Evolutionary conservation across 35 echinoderm and acorn worm genomes (phyloP).

Genomic region (Chiridota heheva): DNA sequence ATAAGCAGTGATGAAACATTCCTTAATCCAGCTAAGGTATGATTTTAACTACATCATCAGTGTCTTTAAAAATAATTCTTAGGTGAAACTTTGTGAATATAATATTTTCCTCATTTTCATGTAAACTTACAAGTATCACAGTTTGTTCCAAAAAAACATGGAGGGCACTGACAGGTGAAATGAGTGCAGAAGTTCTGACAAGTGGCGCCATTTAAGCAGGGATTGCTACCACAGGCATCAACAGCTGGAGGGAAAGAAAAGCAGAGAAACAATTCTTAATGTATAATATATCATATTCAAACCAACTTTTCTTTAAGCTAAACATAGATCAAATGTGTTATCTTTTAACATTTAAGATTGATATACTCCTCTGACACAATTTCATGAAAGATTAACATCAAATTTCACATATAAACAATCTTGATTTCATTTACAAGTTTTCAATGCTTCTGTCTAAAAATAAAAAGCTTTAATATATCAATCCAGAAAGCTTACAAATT

Average conservation of each 20-base stretch:
- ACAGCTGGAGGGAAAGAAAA: slow-evolving; percentile 2
- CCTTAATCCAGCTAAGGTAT: neutral
- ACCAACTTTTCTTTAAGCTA: neutral
- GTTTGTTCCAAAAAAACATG: slow-evolving; percentile 32
- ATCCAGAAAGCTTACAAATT: too few relatives aligned
- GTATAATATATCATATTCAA: neutral
- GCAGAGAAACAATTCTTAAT: neutral
- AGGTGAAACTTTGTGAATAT: neutral
- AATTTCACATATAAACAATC: too few relatives aligned
- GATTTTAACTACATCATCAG: neutral
- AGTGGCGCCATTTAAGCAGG: slow-evolving; percentile 38
- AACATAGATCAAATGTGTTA: too few relatives aligned
- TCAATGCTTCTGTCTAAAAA: too few relatives aligned
- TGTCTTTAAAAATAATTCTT: neutral
- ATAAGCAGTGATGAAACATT: neutral
- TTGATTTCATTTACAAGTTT: too few relatives aligned
- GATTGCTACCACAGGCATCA: slow-evolving; percentile 19
- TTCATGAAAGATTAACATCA: too few relatives aligned
- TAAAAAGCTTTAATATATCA: too few relatives aligned
- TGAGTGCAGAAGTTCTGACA: slow-evolving; percentile 26
- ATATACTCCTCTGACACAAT: too few relatives aligned
- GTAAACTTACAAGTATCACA: slow-evolving; percentile 52
- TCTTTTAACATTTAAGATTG: too few relatives aligned
- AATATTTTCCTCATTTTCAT: neutral
- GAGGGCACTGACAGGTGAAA: slow-evolving; percentile 29